Conservation (phyloP, 92 coral and sea anemone genomes). For the Anthopleura xanthogrammica region DNA sequence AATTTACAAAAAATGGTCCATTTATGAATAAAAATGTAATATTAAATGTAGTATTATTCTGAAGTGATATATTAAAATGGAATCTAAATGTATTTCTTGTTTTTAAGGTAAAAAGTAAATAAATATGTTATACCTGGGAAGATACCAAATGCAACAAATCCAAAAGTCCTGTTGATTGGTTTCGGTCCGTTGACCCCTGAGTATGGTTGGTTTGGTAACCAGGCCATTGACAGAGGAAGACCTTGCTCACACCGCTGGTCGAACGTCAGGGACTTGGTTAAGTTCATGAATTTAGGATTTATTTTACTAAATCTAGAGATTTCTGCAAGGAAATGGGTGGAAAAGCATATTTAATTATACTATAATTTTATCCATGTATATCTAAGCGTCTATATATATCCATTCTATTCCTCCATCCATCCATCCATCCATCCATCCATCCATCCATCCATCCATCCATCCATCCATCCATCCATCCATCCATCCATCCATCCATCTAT, state of each 20-base stretch:
- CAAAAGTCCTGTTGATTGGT: slow-evolving; percentile 20
- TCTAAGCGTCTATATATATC: neutral
- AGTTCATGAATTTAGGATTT: slow-evolving; percentile 45
- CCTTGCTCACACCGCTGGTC: slow-evolving; percentile 85
- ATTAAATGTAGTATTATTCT: too few species aligned
- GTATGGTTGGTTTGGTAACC: slow-evolving; percentile 77
- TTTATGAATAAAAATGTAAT: too few species aligned
- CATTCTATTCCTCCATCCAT: too few species aligned
- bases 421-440: too few species aligned
- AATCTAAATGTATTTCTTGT: too few species aligned
- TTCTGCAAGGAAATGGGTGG: neutral
- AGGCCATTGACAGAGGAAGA: slow-evolving; percentile 70
- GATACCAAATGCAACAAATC: slow-evolving; percentile 67
- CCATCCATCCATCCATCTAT: too few species aligned
- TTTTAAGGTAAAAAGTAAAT: too few species aligned
- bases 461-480: too few species aligned
- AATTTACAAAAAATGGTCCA: too few species aligned
- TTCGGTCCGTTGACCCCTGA: slow-evolving; percentile 60
- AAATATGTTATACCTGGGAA: slow-evolving; percentile 54
- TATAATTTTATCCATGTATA: neutral
- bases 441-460: too few species aligned
- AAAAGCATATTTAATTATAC: neutral
- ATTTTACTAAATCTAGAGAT: neutral
- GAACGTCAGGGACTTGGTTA: slow-evolving; percentile 43
- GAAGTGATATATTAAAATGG: too few species aligned